Base-by-base conservation (phyloP, 2,888 invertebrate genomes). In the Hirtodrosophila trivittata region DNA sequence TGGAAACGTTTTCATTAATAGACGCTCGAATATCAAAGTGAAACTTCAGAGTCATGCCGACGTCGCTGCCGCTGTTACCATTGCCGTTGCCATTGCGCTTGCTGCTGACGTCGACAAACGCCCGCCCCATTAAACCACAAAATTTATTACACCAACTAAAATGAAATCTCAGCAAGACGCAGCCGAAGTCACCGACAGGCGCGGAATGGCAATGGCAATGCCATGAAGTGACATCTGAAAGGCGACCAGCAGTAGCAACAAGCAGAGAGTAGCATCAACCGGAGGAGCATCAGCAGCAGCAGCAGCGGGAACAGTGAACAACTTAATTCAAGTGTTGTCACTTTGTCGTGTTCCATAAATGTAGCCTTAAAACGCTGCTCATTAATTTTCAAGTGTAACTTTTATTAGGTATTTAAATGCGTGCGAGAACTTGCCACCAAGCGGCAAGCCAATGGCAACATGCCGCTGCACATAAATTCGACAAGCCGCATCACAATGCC, bases 361-460 rank as follows among this genome's bases (percentile, higher is more conserved):
- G 87, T 73, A 77, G 78, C 74, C 63, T 71, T 74, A 80, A 86
- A 89, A 88, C 75, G 86, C 74, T 86, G 85, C 87, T 86, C 89
- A 89, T 89, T 89, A 89, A 89, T 89, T 89, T 88, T 89, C 88
- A 89, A 89, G 89, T 89, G 89, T 87, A 89, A 89, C 87, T 87
- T 83, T 82, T 88, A 87, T 84, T 87, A 87, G 86, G 76, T 82
- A 78, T 87, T 84, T 84, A 87, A 81, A 84, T 83, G 86, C 86
- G 86, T 78, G 86, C 74, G 83, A 82, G 77, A 75, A 81, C 62
- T 81, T 77, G 82, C 82, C 78, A 81, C 77, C 82, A 64, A 72
- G 54, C 28, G 33, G 46, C 32, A 13, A 52, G 38, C 83, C 77
- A 82, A 78, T 67, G 86, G 80, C 86, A 86, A 86, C 80, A 78